Percentiles rank a stretch among this genome's conserved stretches.
Evolutionary conservation across 2,888 invertebrate species (phyloP).

Genomic region (Hemithea aestivaria): DNA sequence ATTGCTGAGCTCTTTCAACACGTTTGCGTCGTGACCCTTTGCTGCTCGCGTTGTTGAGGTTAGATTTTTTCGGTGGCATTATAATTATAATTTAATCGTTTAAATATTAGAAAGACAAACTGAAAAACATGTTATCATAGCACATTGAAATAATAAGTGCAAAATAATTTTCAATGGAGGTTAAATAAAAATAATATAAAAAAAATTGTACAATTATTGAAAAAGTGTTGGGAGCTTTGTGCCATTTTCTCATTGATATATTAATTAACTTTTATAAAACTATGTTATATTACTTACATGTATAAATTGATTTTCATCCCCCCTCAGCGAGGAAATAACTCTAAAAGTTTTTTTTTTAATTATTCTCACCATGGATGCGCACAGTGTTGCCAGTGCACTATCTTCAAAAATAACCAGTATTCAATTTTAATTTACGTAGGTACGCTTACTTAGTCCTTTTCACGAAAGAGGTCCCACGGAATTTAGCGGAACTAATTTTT

Average conservation of each 20-base stretch:
- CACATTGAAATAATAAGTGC: constrained; percentile 27
- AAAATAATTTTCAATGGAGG: constrained; percentile 24
- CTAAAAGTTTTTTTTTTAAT: too few species aligned
- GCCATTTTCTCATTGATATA: constrained; percentile 15
- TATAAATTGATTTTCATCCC: too few species aligned
- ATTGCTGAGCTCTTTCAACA: constrained; percentile 30
- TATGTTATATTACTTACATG: constrained; percentile 12
- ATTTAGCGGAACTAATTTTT: too few species aligned
- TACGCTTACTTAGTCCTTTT: too few species aligned
- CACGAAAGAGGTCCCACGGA: too few species aligned
- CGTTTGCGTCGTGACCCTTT: constrained; percentile 30
- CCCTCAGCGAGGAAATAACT: too few species aligned
- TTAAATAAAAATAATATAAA: constrained; percentile 20
- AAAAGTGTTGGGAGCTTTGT: constrained; percentile 16
- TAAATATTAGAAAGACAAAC: constrained; percentile 15
- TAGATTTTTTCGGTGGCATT: constrained; percentile 34
- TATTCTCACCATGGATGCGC: too few species aligned
- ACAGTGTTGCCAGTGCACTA: too few species aligned
- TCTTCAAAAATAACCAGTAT: too few species aligned
- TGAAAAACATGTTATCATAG: constrained; percentile 24
- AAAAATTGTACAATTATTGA: constrained; percentile 6
- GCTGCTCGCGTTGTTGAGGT: constrained; percentile 31
- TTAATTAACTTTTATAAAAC: constrained; percentile 17
- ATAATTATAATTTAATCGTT: constrained; percentile 17
- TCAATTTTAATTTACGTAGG: too few species aligned